phyloP scores from a whole-genome alignment of 2,113 vertebrate genomes.

The Calyptomena viridis region DNA sequence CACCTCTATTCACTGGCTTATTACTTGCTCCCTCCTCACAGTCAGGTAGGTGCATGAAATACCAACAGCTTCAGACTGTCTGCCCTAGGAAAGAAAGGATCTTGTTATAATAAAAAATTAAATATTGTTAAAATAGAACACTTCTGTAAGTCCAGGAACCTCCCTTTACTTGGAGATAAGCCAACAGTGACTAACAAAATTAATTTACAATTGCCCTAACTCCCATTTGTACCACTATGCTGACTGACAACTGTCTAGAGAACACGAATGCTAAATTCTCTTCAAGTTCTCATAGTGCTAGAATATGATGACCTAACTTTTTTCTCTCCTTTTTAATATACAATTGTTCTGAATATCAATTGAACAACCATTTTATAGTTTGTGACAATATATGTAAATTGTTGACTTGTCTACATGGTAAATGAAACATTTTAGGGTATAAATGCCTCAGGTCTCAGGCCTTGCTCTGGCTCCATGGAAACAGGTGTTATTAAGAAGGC shows the following conservation, averaged over 20 bases:
- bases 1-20: not conserved
- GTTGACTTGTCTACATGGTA: not conserved
- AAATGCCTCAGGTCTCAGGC: not conserved
- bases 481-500: not conserved
- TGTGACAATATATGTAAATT: not conserved
- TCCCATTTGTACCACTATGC: not conserved
- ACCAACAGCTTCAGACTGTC: not conserved
- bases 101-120: not conserved
- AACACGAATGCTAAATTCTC: not conserved
- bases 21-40: not conserved
- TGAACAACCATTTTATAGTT: not conserved
- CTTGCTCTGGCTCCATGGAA: not conserved
- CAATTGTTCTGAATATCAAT: not conserved
- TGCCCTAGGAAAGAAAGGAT: not conserved
- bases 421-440: not conserved
- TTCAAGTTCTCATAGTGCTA: not conserved
- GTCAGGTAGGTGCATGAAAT: not conserved
- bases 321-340: not conserved
- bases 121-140: not conserved
- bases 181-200: not conserved
- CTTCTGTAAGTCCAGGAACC: not conserved
- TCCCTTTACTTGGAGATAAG: not conserved
- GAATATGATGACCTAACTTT: fast-evolving
- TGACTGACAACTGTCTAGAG: not conserved
- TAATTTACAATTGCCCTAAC: not conserved